phyloP scores from a whole-genome alignment of 2,888 invertebrate genomes.

The Blera fallax region DNA sequence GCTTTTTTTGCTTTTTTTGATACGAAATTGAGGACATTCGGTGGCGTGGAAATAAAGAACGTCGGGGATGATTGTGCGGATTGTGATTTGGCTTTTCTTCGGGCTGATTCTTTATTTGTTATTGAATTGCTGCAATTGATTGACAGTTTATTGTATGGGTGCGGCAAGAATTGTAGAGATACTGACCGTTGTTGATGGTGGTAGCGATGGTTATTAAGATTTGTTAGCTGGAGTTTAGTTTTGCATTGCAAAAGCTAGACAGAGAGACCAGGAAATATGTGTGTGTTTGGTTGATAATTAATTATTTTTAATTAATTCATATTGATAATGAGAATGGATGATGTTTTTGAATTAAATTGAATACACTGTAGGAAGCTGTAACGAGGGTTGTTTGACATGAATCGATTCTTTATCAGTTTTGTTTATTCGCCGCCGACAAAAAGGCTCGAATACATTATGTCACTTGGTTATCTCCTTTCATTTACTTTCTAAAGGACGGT shows the following conservation, averaged over 20 bases:
- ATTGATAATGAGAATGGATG: constrained; percentile 53
- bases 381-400: constrained; percentile 42
- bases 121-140: constrained; percentile 64
- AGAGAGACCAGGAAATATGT: constrained; percentile 50
- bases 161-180: neutral
- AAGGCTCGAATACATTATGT: neutral
- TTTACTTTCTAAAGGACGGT: too few relatives aligned
- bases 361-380: constrained; percentile 4
- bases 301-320: constrained; percentile 63
- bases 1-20: constrained; percentile 18
- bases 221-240: neutral
- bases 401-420: constrained; percentile 41
- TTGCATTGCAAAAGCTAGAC: constrained; percentile 2
- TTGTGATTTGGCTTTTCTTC: constrained; percentile 19
- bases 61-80: neutral
- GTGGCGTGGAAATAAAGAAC: too few relatives aligned
- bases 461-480: neutral
- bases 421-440: constrained; percentile 5
- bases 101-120: constrained; percentile 45
- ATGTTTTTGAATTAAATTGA: constrained; percentile 23
- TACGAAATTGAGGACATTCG: constrained; percentile 57
- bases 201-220: constrained; percentile 12
- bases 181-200: neutral
- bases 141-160: constrained; percentile 46
- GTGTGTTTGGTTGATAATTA: constrained; percentile 34